Evolutionary conservation across 2,888 invertebrate genomes (phyloP), one percentile per base, ranked within the genome.

Genomic region (Epinotia nisella): DNA sequence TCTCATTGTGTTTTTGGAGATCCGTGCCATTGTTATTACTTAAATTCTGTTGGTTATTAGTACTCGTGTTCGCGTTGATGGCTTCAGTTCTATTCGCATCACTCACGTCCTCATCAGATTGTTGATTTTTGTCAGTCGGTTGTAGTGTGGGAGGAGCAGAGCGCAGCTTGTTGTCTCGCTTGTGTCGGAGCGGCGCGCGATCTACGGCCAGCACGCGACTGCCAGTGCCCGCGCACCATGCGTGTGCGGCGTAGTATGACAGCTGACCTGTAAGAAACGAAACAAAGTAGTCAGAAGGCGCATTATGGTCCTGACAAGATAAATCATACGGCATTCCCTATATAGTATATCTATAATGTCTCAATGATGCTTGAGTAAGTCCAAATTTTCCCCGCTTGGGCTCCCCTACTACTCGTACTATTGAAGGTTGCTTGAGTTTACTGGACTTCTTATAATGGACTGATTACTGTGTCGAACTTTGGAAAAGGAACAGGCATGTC

Each of bases 181-280:
- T 97, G 89, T 98, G 97, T 5, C 98, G 95, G 78, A 96, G 95
- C 77, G 96, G 95, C 41, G 97, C 96, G 76, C 96, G 95, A 90
- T 98, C 98, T 64, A 98, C 93, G 29, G 97, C 90, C 75, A 98
- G 83, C 79, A 97, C 95, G 70, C 95, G 89, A 75, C 95, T 94
- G 19, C 94, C 93, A 61, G 88, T 82, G 78, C 83, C 76, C 55
- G 81, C 82, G 75, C 95, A 90, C 78, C 96, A 94, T 55, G 95
- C 94, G 77, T 94, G 92, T 21, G 96, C 96, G 70, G 97, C 87
- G 95, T 97, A 97, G 87, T 95, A 97, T 11, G 97, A 96, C 65
- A 98, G 85, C 79, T 96, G 96, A 0, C 97, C 96, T 96, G 84
- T 17, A 81, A 74, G 56, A 1, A n/a, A 13, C 1, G 29, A 7